These are phyloP conservation scores for Apus apus DNA, from an alignment of 2,113 vertebrate genomes.

Conservation along the genomic window DNA sequence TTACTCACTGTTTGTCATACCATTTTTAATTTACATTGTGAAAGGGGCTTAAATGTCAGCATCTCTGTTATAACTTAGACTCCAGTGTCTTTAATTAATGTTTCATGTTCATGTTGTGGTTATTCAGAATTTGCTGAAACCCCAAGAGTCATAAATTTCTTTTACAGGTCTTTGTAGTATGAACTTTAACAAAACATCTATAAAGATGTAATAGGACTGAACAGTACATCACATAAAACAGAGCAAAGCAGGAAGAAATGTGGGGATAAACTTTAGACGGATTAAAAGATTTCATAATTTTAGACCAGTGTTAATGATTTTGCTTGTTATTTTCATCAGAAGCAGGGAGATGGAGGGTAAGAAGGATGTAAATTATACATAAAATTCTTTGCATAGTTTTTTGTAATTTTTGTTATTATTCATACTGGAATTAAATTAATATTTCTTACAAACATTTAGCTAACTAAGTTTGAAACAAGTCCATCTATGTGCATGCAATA, in stretches of 20 bases:
- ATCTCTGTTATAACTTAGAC: slow-evolving; percentile 74
- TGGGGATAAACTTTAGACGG: slow-evolving; percentile 62
- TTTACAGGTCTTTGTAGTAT: slow-evolving; percentile 80
- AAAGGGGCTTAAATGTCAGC: slow-evolving; percentile 77
- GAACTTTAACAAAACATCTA: slow-evolving; percentile 83
- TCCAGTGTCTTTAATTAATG: slow-evolving; percentile 80
- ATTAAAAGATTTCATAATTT: slow-evolving; percentile 70
- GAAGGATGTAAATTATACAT: slow-evolving; percentile 24
- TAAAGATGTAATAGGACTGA: slow-evolving; percentile 79
- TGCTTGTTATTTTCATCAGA: not conserved
- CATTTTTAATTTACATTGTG: slow-evolving; percentile 77
- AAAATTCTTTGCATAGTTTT: not conserved
- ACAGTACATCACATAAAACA: slow-evolving; percentile 65
- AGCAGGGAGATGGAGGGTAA: not conserved
- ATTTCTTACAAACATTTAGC: not conserved
- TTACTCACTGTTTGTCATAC: slow-evolving; percentile 76
- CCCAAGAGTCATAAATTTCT: slow-evolving; percentile 77
- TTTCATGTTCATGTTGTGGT: slow-evolving; percentile 76
- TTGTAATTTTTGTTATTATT: not conserved
- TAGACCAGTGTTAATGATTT: not conserved
- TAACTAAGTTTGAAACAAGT: not conserved
- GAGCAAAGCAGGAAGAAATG: slow-evolving; percentile 48
- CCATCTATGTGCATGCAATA: not conserved
- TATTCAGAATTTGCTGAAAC: slow-evolving; percentile 82
- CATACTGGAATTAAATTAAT: not conserved